Base-by-base conservation (phyloP, 2,797 vertebrate genomes). In the Pseudopleuronectes americanus region DNA sequence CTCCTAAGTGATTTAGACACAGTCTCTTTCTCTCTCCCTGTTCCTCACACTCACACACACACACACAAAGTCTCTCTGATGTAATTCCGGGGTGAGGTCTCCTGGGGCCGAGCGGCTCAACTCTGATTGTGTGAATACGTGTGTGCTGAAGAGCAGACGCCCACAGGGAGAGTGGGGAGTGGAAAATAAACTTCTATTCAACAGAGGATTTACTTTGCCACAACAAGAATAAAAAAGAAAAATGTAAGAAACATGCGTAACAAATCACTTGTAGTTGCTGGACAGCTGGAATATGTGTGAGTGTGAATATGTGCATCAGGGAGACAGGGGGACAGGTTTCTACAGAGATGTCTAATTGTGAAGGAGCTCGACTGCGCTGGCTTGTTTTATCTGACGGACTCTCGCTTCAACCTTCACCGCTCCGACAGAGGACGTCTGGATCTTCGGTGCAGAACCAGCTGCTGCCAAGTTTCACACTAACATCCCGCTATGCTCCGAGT, bases 271-370 rank as follows among this genome's bases (percentile, higher is more conserved):
- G 45, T 57, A 74, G 71, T 71, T 70, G 58, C 56, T 24, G n/a
- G 57, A 79, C 83, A 84, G 77, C 70, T 84, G 87, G 62, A 17
- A 31, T 12, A 13, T 13, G 41, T 19, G 13, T 23, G 56, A 3
- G 24, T 73, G 70, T 71, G 78, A 85, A 82, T 24, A 75, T 56
- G 51, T 8, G 5, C 55, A 59, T 16, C 3, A 43, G 66, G 33
- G 75, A 41, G 79, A 62, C 82, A 85, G 80, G 62, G 80, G 74
- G 33, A 56, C 28, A 76, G 63, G 81, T 83, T 84, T 68, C 17
- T 63, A 60, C n/a, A 26, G 62, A 75, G 47, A 52, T 36, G 52
- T 55, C 22, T 57, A 24, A 76, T 71, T 69, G 49, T 52, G 62
- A 57, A 4, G 14, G 56, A 16, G 19, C 58, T 24, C 13, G 69